phyloP scores from a whole-genome alignment of 2,888 invertebrate genomes.

The Diplolepis rosae region DNA sequence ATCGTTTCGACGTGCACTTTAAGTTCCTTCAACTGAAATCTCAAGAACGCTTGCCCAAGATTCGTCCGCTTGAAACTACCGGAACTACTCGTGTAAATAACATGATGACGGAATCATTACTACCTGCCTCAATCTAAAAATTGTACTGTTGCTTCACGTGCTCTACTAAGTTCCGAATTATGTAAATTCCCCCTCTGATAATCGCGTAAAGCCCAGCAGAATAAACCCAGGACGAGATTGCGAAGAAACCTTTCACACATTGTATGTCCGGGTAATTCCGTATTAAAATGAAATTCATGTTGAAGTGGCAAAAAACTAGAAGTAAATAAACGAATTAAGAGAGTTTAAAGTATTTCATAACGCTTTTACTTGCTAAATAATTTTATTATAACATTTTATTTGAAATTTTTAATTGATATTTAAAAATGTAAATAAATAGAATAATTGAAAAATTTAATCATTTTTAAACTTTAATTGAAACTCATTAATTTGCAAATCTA shows the following conservation, averaged over 20 bases:
- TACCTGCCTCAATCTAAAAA: conserved; percentile 10
- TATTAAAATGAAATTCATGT: background rate
- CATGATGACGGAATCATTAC: background rate
- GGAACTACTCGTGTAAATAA: conserved; percentile 9
- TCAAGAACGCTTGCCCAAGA: background rate
- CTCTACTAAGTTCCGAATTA: conserved; percentile 3
- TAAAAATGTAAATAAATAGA: too few species aligned
- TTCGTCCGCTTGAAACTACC: background rate
- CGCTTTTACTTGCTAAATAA: too few species aligned
- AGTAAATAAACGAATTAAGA: background rate
- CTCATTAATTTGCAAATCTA: too few species aligned
- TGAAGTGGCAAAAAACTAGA: background rate
- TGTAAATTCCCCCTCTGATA: conserved; percentile 25
- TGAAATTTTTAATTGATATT: too few species aligned
- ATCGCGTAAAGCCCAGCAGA: conserved; percentile 17
- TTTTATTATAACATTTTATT: too few species aligned
- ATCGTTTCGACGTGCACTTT: conserved; percentile 1
- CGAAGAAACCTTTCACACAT: background rate
- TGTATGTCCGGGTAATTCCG: background rate
- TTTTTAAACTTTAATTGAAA: too few species aligned
- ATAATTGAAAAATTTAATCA: too few species aligned
- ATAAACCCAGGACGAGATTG: conserved; percentile 2
- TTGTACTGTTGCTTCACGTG: background rate
- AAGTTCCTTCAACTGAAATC: conserved; percentile 6
- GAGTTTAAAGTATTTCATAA: too few species aligned